phyloP scores from a whole-genome alignment of 2,888 invertebrate genomes.

The Coelogynopora nodosa region DNA sequence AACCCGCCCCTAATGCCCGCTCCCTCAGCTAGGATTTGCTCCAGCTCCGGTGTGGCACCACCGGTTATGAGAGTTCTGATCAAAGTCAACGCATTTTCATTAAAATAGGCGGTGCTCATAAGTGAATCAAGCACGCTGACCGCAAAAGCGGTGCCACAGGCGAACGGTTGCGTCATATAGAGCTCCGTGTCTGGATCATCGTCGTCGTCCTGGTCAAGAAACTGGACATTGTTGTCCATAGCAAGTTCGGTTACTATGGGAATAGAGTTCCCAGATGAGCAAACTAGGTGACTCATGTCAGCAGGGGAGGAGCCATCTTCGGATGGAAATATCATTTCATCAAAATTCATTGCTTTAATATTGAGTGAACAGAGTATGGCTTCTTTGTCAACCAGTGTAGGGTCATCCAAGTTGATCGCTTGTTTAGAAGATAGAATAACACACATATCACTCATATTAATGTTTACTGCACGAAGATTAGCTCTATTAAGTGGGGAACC shows the following conservation, averaged over 20 bases:
- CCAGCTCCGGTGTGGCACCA: constrained; percentile 97
- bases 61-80: constrained; percentile 98
- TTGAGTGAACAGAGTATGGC: constrained; percentile 98
- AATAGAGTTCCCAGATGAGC: neutral
- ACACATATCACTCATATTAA: constrained; percentile 99
- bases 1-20: constrained; percentile 96
- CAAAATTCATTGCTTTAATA: constrained; percentile 76
- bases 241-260: constrained; percentile 70
- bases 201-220: constrained; percentile 71
- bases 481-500: constrained; percentile 97
- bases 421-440: constrained; percentile 98
- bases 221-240: constrained; percentile 94
- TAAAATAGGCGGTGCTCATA: constrained; percentile 99
- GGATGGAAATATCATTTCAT: constrained; percentile 66
- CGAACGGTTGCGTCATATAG: constrained; percentile 99
- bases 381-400: constrained; percentile 98
- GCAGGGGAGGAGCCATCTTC: neutral
- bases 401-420: constrained; percentile 90
- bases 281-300: neutral
- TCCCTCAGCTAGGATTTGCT: constrained; percentile 96
- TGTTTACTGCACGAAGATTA: constrained; percentile 96
- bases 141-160: constrained; percentile 99
- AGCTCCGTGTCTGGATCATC: constrained; percentile 99
- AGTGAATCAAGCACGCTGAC: constrained; percentile 98
- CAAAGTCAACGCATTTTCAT: constrained; percentile 98